Conservation (phyloP, 2,113 vertebrate genomes). For the Leptocoma aspasia region DNA sequence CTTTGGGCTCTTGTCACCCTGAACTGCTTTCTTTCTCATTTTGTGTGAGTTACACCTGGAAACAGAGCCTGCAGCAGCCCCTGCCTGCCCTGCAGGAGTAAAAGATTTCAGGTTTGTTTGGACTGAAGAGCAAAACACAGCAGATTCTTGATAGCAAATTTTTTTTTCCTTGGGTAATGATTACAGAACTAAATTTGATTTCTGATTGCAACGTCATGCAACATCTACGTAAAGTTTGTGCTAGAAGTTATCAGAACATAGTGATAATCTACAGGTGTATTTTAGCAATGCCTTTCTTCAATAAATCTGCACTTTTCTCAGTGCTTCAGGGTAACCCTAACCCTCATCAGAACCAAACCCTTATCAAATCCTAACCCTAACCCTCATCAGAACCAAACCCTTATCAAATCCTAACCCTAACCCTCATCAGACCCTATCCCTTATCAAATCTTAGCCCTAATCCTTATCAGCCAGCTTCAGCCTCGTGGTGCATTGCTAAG, state of each 20-base stretch:
- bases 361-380: neutral
- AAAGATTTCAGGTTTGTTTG: neutral
- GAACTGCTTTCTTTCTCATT: neutral
- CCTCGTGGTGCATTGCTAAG: neutral
- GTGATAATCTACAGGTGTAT: neutral
- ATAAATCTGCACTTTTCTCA: neutral
- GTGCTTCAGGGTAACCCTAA: neutral
- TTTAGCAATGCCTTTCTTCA: neutral
- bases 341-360: neutral
- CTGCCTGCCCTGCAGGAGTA: neutral
- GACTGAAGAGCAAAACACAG: neutral
- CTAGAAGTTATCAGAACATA: neutral
- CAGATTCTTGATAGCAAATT: neutral
- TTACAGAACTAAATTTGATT: neutral
- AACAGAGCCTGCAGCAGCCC: neutral
- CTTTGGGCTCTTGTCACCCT: neutral
- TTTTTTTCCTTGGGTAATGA: neutral
- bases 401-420: neutral
- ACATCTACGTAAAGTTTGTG: neutral
- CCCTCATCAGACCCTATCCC: neutral
- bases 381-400: neutral
- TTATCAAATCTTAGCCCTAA: neutral
- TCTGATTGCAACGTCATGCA: neutral
- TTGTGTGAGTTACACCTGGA: neutral
- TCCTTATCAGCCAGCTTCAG: neutral